phyloP scores from a whole-genome alignment of 2,113 vertebrate species.

The Pseudopodoces humilis region DNA sequence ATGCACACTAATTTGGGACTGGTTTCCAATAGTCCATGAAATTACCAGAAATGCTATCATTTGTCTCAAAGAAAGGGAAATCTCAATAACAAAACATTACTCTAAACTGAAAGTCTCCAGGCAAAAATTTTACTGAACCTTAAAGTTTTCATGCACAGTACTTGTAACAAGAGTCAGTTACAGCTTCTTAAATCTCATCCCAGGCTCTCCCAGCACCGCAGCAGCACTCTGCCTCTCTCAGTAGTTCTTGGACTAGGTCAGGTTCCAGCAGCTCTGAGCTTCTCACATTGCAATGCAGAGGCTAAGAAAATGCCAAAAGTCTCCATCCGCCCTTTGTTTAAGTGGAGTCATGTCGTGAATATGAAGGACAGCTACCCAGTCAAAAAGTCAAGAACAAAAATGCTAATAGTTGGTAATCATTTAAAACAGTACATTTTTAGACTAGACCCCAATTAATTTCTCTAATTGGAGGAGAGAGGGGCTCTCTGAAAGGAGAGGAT shows the following conservation, averaged over 20 bases:
- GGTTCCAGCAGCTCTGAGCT: neutral
- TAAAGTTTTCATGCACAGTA: neutral
- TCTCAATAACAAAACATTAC: neutral
- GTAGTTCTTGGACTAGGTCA: neutral
- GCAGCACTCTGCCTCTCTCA: neutral
- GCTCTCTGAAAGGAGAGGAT: neutral
- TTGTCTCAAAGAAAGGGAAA: neutral
- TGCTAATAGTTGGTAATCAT: neutral
- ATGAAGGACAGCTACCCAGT: conserved; percentile 2
- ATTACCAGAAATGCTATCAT: neutral
- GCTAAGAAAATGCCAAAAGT: neutral
- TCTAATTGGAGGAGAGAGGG: neutral
- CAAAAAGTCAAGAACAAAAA: conserved; percentile 26
- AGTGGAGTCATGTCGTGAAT: neutral
- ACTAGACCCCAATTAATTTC: conserved; percentile 36
- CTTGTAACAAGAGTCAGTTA: neutral
- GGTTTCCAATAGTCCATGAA: neutral
- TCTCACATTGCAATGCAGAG: neutral
- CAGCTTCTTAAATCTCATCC: neutral
- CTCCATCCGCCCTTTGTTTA: neutral
- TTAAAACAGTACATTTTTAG: conserved; percentile 32
- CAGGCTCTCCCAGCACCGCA: neutral
- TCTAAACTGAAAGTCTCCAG: neutral
- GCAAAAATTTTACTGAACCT: neutral
- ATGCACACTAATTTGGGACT: neutral